phyloP scores from a whole-genome alignment of 2,797 vertebrate species.

The Huso huso region DNA sequence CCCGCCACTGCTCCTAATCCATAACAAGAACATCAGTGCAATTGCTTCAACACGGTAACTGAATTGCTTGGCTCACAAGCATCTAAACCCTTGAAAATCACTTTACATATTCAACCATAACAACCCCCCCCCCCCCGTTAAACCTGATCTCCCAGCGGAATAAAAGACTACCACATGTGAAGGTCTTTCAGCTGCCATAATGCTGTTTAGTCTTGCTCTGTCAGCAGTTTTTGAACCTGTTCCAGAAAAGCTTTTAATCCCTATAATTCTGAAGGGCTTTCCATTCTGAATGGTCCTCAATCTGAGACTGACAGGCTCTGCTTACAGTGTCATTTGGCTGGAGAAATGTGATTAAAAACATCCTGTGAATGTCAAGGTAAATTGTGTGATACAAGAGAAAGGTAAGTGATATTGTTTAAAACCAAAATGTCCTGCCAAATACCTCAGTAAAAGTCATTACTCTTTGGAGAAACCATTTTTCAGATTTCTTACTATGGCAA shows the following conservation, averaged over 20 bases:
- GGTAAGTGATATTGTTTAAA: not conserved
- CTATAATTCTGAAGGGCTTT: conserved; percentile 53
- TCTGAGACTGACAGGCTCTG: conserved; percentile 12
- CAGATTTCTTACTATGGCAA: too few species aligned
- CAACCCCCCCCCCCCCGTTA: not conserved
- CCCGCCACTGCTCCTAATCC: too few species aligned
- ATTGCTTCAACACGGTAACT: too few species aligned
- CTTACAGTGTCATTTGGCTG: not conserved
- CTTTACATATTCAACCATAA: not conserved
- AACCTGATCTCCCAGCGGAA: conserved; percentile 23
- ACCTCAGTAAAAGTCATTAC: too few species aligned
- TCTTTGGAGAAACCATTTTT: too few species aligned
- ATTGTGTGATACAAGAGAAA: not conserved
- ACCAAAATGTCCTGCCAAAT: not conserved
- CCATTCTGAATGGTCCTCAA: conserved; percentile 49
- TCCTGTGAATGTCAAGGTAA: not conserved
- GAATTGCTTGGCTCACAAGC: too few species aligned
- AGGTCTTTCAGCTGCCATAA: conserved; percentile 58
- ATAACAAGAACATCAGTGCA: too few species aligned
- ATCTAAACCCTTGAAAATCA: not conserved
- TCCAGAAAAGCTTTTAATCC: conserved; percentile 91
- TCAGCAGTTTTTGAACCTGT: conserved; percentile 74
- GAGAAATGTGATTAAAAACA: conserved; percentile 1
- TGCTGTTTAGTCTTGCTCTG: conserved; percentile 69
- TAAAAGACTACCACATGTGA: conserved; percentile 51